Evolutionary conservation across 2,113 vertebrate genomes (phyloP).

Genomic region (Eidolon helvum): DNA sequence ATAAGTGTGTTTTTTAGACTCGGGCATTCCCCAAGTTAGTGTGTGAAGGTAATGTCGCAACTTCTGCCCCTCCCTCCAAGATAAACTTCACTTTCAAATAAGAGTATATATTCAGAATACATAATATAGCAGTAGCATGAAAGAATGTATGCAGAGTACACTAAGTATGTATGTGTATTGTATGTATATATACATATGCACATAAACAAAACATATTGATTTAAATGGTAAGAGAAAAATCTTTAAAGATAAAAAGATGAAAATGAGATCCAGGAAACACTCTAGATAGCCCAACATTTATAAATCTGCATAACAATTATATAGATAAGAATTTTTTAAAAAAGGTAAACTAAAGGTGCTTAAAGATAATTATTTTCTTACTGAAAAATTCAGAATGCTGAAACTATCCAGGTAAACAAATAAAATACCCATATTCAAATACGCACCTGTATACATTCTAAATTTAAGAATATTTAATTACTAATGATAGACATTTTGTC

Average conservation of each 20-base stretch:
- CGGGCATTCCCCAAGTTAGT: neutral
- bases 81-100: constrained; percentile 4
- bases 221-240: constrained; percentile 3
- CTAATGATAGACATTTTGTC: constrained; percentile 10
- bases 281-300: neutral
- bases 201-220: neutral
- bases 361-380: neutral
- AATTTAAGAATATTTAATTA: constrained; percentile 38
- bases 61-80: neutral
- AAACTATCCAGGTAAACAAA: constrained; percentile 5
- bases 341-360: neutral
- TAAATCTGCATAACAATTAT: neutral
- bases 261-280: neutral
- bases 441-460: neutral
- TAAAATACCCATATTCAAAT: neutral
- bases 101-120: neutral
- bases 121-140: neutral
- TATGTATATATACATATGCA: neutral
- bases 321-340: neutral
- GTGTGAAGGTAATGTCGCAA: neutral
- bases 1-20: neutral
- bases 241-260: neutral
- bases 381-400: constrained; percentile 10
- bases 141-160: neutral
- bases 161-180: neutral